Conservation (phyloP, 2,797 vertebrate species). For the Margarornis squamiger region DNA sequence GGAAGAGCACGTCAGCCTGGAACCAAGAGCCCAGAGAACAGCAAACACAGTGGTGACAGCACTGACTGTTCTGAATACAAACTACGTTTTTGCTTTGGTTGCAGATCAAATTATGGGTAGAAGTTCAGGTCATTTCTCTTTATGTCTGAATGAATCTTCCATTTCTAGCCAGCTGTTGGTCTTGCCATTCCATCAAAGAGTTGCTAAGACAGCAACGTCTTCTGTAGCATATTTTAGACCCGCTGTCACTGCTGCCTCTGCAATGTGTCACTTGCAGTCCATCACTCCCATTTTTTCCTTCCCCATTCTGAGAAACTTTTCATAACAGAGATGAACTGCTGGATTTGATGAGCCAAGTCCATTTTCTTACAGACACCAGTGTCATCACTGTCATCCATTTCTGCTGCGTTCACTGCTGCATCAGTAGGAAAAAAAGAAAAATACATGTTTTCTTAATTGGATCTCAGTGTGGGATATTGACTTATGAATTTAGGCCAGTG, state of each 20-base stretch:
- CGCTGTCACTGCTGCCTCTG: constrained; percentile 2
- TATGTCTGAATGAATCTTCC: not conserved
- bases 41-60: not conserved
- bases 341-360: not conserved
- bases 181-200: not conserved
- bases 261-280: constrained; percentile 14
- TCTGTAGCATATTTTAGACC: not conserved
- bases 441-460: not conserved
- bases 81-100: constrained; percentile 9
- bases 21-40: not conserved
- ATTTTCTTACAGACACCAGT: not conserved
- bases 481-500: not conserved
- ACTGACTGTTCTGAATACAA: not conserved
- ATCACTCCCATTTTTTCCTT: not conserved
- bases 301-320: not conserved
- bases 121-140: not conserved
- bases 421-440: not conserved
- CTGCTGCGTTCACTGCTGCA: not conserved
- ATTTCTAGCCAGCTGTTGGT: not conserved
- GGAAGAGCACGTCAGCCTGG: not conserved
- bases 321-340: not conserved
- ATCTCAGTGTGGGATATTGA: not conserved
- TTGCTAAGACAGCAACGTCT: not conserved
- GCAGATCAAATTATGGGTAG: not conserved
- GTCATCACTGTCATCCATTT: not conserved